These are phyloP conservation scores for Peromyscus leucopus DNA, from an alignment of 2,113 vertebrate species.

Conservation along the genomic window DNA sequence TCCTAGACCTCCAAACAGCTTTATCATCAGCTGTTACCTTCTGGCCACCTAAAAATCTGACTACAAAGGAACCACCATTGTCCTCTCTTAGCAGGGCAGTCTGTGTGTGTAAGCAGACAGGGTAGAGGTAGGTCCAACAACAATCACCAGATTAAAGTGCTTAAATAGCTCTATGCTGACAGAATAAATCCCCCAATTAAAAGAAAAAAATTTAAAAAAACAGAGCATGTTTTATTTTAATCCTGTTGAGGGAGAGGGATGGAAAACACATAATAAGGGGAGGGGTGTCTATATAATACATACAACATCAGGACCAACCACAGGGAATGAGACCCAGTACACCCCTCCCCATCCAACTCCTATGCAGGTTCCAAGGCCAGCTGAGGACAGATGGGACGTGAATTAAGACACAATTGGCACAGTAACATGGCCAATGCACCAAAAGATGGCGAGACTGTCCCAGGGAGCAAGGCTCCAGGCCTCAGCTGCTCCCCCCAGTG, in stretches of 20 bases:
- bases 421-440: constrained; percentile 83
- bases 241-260: constrained; percentile 67
- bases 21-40: background rate
- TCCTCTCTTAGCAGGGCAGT: background rate
- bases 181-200: constrained; percentile 64
- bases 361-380: constrained; percentile 73
- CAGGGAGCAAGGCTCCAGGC: constrained; percentile 69
- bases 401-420: constrained; percentile 89
- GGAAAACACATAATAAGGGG: constrained; percentile 73
- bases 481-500: constrained; percentile 75
- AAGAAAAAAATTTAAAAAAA: constrained; percentile 74
- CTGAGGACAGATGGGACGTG: constrained; percentile 79
- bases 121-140: background rate
- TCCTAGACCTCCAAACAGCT: background rate
- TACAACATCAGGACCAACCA: constrained; percentile 61
- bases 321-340: constrained; percentile 61
- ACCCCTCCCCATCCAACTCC: constrained; percentile 50
- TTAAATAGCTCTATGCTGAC: background rate
- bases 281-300: constrained; percentile 70
- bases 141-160: background rate
- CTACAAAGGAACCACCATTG: constrained; percentile 11
- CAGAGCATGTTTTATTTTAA: constrained; percentile 84
- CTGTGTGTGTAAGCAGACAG: background rate
- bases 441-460: constrained; percentile 73
- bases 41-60: background rate